phyloP scores from a whole-genome alignment of 2,113 vertebrate species.

The Tachysurus vachellii region DNA sequence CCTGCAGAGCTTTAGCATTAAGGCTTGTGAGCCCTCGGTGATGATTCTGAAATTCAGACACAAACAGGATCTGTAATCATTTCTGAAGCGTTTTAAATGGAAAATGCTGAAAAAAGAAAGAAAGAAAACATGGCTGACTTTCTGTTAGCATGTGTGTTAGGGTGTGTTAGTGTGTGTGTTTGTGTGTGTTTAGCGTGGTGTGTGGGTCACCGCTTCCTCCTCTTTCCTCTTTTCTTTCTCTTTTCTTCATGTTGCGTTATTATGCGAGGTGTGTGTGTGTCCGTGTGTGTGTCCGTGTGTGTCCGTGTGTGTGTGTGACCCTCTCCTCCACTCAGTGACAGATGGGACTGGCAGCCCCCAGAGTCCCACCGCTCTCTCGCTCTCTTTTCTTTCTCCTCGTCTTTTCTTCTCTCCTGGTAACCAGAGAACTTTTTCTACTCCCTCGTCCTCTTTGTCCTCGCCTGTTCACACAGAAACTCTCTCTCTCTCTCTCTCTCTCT shows the following conservation, averaged over 20 bases:
- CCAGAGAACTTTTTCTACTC: slow-evolving; percentile 40
- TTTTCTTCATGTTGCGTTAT: background rate
- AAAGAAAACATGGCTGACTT: background rate
- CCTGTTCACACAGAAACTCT: slow-evolving; percentile 31
- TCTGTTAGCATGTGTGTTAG: background rate
- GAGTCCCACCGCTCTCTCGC: slow-evolving; percentile 29
- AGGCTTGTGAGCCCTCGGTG: background rate
- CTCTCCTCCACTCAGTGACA: slow-evolving; percentile 49
- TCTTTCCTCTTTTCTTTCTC: background rate
- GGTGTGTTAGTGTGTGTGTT: background rate
- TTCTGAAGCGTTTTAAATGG: background rate
- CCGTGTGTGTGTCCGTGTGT: slow-evolving; percentile 4
- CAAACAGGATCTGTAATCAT: background rate
- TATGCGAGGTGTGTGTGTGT: slow-evolving; percentile 10
- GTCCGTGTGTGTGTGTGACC: slow-evolving; percentile 42
- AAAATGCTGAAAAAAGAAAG: background rate
- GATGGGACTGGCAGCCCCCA: slow-evolving; percentile 54
- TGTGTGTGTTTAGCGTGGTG: background rate
- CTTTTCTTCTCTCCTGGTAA: slow-evolving; percentile 46
- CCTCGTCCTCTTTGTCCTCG: slow-evolving; percentile 35
- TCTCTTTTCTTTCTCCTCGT: slow-evolving; percentile 24
- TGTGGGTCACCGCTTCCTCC: slow-evolving; percentile 26
- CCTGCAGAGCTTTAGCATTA: background rate
- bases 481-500: background rate
- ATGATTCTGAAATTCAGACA: background rate